These are phyloP conservation scores for Suillia variegata DNA, from an alignment of 2,888 invertebrate genomes.

Conservation along the genomic window DNA sequence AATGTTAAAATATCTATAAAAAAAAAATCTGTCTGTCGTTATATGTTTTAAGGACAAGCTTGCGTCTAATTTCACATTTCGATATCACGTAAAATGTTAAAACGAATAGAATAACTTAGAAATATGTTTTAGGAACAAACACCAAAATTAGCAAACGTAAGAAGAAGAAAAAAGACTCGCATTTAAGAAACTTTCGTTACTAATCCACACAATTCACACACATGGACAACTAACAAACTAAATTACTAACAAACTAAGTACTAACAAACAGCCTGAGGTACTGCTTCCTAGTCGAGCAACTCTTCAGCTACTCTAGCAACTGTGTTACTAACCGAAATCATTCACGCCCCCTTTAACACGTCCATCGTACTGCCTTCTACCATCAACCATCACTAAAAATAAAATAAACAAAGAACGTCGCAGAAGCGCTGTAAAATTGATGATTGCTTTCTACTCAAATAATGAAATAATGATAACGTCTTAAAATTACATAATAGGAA, in stretches of 20 bases:
- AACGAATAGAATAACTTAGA: background rate
- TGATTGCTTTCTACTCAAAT: too few relatives aligned
- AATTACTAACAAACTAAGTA: background rate
- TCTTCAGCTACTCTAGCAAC: conserved; percentile 1
- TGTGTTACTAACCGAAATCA: background rate
- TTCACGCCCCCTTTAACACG: background rate
- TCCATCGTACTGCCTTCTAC: background rate
- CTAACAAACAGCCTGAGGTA: too few relatives aligned
- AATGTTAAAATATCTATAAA: too few relatives aligned
- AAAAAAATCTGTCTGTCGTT: conserved; percentile 12
- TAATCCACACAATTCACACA: too few relatives aligned
- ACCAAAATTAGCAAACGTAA: background rate
- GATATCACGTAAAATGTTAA: background rate
- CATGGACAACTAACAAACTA: too few relatives aligned
- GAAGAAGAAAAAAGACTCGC: too few relatives aligned
- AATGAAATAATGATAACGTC: background rate
- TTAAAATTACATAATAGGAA: too few relatives aligned
- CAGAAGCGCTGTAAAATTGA: too few relatives aligned
- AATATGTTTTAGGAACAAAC: too few relatives aligned
- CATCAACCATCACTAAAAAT: background rate
- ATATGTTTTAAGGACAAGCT: conserved; percentile 6
- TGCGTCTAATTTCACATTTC: background rate
- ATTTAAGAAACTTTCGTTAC: background rate
- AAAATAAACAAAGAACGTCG: background rate
- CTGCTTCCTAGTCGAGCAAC: too few relatives aligned